A percentile compares a stretch with the other conserved stretches of the same genome.
Conservation (phyloP, 1,140 invertebrate genomes). For the Ceratitis capitata region DNA sequence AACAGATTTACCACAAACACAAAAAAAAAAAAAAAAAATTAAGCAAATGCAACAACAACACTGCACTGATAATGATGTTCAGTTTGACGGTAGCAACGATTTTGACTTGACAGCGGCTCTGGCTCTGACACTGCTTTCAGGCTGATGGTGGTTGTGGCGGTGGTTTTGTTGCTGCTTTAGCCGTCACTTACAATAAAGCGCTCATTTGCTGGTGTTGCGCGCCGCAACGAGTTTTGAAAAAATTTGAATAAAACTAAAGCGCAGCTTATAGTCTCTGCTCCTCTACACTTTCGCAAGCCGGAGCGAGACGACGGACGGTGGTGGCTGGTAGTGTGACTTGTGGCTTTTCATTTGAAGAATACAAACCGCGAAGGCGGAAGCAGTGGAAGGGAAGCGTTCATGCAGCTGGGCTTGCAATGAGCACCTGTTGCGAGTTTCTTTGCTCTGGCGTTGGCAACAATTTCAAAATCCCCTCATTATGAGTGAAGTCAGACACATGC, state of each 20-base stretch:
- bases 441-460: background rate
- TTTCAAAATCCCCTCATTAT: background rate
- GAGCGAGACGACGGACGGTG: background rate
- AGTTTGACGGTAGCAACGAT: background rate
- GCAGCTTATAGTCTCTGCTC: background rate
- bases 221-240: slow-evolving; percentile 11
- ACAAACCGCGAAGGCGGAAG: background rate
- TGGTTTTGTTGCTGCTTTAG: too few relatives aligned
- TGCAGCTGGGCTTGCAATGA: slow-evolving; percentile 24
- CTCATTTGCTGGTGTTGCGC: background rate
- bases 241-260: slow-evolving; percentile 7
- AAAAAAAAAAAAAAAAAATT: too few relatives aligned
- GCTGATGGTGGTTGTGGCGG: background rate
- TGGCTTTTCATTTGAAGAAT: background rate
- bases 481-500: background rate
- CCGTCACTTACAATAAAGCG: background rate
- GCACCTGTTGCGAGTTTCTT: background rate
- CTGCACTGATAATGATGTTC: background rate
- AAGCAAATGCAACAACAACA: background rate
- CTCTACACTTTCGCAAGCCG: background rate
- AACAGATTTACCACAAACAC: background rate
- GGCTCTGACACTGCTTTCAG: background rate
- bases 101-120: background rate
- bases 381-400: background rate
- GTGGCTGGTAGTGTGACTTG: background rate